A percentile compares a stretch with the other conserved stretches of the same genome.
Conservation (phyloP, 2,797 vertebrate genomes). For the Neoniphon sammara region DNA sequence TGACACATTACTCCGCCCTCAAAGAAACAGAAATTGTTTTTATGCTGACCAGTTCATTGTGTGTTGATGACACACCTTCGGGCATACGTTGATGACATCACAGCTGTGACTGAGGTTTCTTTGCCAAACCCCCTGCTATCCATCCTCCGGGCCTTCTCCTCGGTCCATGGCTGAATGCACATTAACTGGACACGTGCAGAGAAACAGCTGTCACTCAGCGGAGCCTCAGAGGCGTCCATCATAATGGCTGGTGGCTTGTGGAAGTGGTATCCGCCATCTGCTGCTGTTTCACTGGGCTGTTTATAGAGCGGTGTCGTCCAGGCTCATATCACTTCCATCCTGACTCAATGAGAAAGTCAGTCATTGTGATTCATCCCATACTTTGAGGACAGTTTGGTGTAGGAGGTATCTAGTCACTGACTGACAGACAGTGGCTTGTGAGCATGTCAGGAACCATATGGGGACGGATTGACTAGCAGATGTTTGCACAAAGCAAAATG, state of each 20-base stretch:
- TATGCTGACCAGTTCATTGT: slow-evolving; percentile 4
- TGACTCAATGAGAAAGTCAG: neutral
- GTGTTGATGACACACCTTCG: slow-evolving; percentile 33
- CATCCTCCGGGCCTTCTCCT: slow-evolving; percentile 34
- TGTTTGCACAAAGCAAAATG: slow-evolving; percentile 50
- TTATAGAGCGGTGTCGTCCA: slow-evolving; percentile 23
- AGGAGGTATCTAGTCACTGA: slow-evolving; percentile 64
- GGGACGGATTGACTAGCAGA: slow-evolving; percentile 62
- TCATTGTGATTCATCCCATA: neutral
- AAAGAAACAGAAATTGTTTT: no score
- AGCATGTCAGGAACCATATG: slow-evolving; percentile 75
- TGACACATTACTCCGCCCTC: no score
- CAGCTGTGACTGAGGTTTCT: slow-evolving; percentile 56
- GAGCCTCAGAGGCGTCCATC: slow-evolving; percentile 65
- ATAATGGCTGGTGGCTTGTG: slow-evolving; percentile 56
- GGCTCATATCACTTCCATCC: slow-evolving; percentile 55
- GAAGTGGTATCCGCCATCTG: slow-evolving; percentile 72
- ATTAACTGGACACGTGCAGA: slow-evolving; percentile 56
- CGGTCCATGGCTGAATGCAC: slow-evolving; percentile 48
- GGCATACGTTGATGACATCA: slow-evolving; percentile 45
- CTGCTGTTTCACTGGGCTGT: slow-evolving; percentile 67
- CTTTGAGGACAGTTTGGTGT: slow-evolving; percentile 55
- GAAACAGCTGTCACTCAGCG: slow-evolving; percentile 75
- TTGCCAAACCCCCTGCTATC: slow-evolving; percentile 27
- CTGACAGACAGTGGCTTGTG: slow-evolving; percentile 69